These are phyloP conservation scores for Psettodes erumei DNA, from an alignment of 2,113 vertebrate species.

Conservation along the genomic window DNA sequence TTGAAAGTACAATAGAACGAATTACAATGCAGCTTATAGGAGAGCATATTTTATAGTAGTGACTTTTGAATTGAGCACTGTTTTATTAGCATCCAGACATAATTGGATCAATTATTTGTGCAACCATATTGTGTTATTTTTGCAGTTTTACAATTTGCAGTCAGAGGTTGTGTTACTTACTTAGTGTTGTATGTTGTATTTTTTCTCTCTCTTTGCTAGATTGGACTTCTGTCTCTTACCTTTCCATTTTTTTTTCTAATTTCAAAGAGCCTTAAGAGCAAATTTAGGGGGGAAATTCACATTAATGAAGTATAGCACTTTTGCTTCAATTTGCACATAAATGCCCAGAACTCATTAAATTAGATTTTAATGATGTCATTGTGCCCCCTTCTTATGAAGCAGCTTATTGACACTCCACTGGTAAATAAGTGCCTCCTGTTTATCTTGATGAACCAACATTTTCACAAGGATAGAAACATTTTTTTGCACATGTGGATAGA, in stretches of 20 bases:
- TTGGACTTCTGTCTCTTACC: too few species aligned
- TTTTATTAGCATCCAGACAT: background rate
- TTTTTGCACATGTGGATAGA: too few species aligned
- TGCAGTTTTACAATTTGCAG: background rate
- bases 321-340: too few species aligned
- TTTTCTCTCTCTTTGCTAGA: background rate
- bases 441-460: too few species aligned
- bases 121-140: background rate
- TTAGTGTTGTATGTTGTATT: background rate
- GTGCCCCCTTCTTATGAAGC: too few species aligned
- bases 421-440: too few species aligned
- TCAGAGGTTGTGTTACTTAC: background rate
- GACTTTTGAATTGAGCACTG: background rate
- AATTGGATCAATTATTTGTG: background rate
- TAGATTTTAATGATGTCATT: too few species aligned
- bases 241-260: background rate
- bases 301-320: background rate
- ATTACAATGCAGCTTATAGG: background rate
- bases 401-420: too few species aligned
- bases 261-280: background rate
- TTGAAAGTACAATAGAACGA: constrained; percentile 10
- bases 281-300: background rate
- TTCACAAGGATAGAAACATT: too few species aligned
- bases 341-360: too few species aligned
- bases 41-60: background rate